Evolutionary conservation across 2,113 vertebrate genomes (phyloP), one percentile per base, ranked within the genome.

Genomic region (Tor tambroides): DNA sequence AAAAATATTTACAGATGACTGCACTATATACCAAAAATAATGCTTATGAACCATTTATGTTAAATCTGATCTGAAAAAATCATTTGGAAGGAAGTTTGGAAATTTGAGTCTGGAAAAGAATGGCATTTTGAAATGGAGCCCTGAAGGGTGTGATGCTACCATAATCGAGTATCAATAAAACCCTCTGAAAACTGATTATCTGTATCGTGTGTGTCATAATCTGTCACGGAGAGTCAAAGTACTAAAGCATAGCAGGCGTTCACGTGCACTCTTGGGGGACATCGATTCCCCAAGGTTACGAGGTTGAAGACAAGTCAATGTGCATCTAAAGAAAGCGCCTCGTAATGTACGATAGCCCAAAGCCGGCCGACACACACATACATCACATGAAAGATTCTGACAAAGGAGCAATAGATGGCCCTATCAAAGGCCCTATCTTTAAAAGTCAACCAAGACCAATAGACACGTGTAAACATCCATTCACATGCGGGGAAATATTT

Each of bases 351-450:
- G 43, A 85, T 69, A 76, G 87, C 84, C 59, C 63, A 38, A 26
- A 76, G 83, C 38, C 26, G 38, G 10, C 38, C 6, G 10, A 38
- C 23, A 80, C 41, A 32, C 67, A 85, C 87, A 83, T 71, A 82
- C 46, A 83, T 83, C 87, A 83, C 72, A 83, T 51, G 35, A 35
- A 81, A 28, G 14, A 63, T 41, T 78, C 35, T 80, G 83, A 80
- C 87, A 65, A 32, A 80, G 65, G 79, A 12, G 14, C 76, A 63
- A 80, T 85, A 80, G 67, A 80, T 35, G 65, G 3, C 49, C 51
- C 56, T 69, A 84, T 87, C 65, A 87, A 80, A n/a, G n/a, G n/a
- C n/a, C n/a, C n/a, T n/a, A n/a, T 84, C 78, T 81, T 67, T 59
- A 85, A 67, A 49, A 23, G 74, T 80, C 46, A 56, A 38, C 51